Percentiles rank a stretch among this genome's conserved stretches.
Conservation (phyloP, 2,797 vertebrate species). For the Epinephelus awoara region DNA sequence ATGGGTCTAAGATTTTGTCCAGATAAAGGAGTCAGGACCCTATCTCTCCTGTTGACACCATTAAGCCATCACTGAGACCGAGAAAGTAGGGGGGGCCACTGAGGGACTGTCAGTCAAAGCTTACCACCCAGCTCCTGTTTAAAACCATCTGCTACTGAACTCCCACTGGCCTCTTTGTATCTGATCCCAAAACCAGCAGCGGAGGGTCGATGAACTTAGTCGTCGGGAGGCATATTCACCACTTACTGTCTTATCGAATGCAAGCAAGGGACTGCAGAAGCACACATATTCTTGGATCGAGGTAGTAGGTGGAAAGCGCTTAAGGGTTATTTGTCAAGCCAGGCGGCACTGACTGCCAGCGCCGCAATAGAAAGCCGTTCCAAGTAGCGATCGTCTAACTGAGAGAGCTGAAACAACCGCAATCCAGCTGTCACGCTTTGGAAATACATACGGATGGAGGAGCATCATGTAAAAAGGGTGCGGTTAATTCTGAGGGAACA, state of each 20-base stretch:
- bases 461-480: constrained; percentile 39
- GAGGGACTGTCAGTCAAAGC: constrained; percentile 78
- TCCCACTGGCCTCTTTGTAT: constrained; percentile 75
- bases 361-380: constrained; percentile 59
- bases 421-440: constrained; percentile 57
- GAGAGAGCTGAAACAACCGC: constrained; percentile 67
- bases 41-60: constrained; percentile 82
- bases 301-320: constrained; percentile 64
- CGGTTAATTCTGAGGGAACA: constrained; percentile 47
- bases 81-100: constrained; percentile 32
- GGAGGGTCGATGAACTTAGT: constrained; percentile 54
- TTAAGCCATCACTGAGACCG: constrained; percentile 80
- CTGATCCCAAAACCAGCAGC: constrained; percentile 69
- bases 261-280: constrained; percentile 53
- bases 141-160: constrained; percentile 72
- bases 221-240: constrained; percentile 64
- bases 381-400: constrained; percentile 55
- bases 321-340: constrained; percentile 76
- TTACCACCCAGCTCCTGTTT: constrained; percentile 78
- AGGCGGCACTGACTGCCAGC: constrained; percentile 59
- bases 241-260: constrained; percentile 73
- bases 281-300: constrained; percentile 59
- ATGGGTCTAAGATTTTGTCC: constrained; percentile 83
- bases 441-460: constrained; percentile 44
- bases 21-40: constrained; percentile 83